phyloP scores from a whole-genome alignment of 2,113 vertebrate genomes.

The Rousettus leschenaultii region DNA sequence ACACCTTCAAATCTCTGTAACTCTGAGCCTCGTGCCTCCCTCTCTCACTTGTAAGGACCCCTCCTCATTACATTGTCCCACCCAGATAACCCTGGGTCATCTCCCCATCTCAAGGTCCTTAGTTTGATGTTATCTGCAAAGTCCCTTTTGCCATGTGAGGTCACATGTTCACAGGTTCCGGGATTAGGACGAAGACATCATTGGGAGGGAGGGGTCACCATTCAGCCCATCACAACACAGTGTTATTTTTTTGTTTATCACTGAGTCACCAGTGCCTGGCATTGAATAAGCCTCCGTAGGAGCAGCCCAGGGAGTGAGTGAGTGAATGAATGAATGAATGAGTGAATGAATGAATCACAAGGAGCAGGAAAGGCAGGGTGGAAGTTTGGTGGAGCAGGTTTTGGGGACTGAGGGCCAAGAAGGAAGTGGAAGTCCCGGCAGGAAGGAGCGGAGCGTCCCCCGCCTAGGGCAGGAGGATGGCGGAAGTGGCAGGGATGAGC shows the following conservation, averaged over 20 bases:
- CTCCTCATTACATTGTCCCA: too few species aligned
- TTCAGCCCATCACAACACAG: background rate
- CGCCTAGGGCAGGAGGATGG: background rate
- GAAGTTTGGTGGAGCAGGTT: background rate
- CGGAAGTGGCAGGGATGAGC: background rate
- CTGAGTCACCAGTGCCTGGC: background rate
- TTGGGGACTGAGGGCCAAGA: background rate
- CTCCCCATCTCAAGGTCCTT: background rate
- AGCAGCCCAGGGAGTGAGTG: background rate
- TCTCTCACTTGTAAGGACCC: background rate
- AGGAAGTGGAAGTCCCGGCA: conserved; percentile 19
- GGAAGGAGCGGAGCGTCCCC: background rate
- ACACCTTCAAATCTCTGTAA: background rate
- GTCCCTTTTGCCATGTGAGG: background rate
- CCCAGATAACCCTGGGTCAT: background rate
- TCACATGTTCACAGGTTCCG: too few species aligned
- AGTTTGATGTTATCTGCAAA: background rate
- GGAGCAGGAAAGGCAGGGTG: background rate
- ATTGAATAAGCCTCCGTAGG: background rate
- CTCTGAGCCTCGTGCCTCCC: background rate
- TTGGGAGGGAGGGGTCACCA: background rate
- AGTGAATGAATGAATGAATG: background rate
- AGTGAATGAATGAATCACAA: background rate
- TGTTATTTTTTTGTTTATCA: fast-evolving
- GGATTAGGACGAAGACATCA: background rate